Conservation (phyloP, 2,888 invertebrate species). For the Ectropis crepuscularia region DNA sequence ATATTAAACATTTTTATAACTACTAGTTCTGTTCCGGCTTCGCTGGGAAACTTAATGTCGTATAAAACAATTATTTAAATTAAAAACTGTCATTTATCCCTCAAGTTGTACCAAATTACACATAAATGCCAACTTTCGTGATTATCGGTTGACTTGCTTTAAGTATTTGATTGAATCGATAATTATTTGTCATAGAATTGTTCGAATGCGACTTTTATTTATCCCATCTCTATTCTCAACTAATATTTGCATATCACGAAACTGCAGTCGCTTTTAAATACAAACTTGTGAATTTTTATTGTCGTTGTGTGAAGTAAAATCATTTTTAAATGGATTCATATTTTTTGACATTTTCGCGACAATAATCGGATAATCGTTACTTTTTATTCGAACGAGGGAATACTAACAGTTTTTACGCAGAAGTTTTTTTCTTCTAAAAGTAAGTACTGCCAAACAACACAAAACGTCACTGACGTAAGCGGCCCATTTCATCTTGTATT, state of each 20-base stretch:
- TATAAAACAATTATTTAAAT: too few relatives aligned
- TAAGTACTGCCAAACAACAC: too few relatives aligned
- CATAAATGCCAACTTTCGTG: too few relatives aligned
- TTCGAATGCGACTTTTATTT: not conserved
- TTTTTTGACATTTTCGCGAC: conserved; percentile 13
- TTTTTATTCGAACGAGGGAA: not conserved
- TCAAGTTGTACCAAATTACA: too few relatives aligned
- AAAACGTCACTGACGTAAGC: not conserved
- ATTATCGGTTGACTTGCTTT: too few relatives aligned
- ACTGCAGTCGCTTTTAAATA: conserved; percentile 48
- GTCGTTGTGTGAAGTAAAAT: conserved; percentile 28
- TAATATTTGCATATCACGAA: conserved; percentile 53
- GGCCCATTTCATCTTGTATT: too few relatives aligned
- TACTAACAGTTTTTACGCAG: not conserved
- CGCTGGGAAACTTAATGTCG: too few relatives aligned
- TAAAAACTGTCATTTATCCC: too few relatives aligned
- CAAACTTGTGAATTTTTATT: conserved; percentile 48
- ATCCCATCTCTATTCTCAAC: conserved; percentile 5
- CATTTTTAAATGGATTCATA: conserved; percentile 2
- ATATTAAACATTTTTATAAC: too few relatives aligned
- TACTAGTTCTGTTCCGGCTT: too few relatives aligned
- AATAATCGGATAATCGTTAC: conserved; percentile 6
- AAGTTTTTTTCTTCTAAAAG: too few relatives aligned
- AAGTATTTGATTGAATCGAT: too few relatives aligned
- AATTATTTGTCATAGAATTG: not conserved